phyloP scores from a whole-genome alignment of 2,113 vertebrate genomes.

The Amazona vittata region DNA sequence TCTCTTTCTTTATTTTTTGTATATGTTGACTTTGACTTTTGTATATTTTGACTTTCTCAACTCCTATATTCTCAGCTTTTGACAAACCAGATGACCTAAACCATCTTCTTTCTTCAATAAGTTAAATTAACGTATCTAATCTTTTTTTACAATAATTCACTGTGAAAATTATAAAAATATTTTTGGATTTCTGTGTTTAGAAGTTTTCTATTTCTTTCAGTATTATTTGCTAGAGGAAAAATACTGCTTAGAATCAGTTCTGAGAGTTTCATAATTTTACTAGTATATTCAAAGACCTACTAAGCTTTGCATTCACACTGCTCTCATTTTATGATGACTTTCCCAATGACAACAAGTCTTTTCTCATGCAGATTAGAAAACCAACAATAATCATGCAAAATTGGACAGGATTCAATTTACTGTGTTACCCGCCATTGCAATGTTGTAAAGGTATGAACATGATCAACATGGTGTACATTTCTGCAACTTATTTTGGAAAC shows the following conservation, averaged over 20 bases:
- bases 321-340: background rate
- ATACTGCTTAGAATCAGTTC: background rate
- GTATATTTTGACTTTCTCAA: background rate
- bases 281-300: background rate
- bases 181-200: background rate
- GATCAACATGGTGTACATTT: background rate
- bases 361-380: background rate
- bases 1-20: background rate
- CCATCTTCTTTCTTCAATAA: background rate
- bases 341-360: background rate
- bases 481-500: background rate
- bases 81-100: background rate
- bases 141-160: background rate
- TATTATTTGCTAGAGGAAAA: background rate
- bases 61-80: background rate
- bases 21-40: background rate
- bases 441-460: background rate
- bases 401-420: background rate
- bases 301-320: background rate
- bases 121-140: background rate
- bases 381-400: background rate
- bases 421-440: background rate
- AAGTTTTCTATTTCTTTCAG: background rate
- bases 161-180: background rate
- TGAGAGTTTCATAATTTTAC: background rate